These are phyloP conservation scores for Lasioglossum calceatum DNA, from an alignment of 2,888 invertebrate species.

Conservation along the genomic window DNA sequence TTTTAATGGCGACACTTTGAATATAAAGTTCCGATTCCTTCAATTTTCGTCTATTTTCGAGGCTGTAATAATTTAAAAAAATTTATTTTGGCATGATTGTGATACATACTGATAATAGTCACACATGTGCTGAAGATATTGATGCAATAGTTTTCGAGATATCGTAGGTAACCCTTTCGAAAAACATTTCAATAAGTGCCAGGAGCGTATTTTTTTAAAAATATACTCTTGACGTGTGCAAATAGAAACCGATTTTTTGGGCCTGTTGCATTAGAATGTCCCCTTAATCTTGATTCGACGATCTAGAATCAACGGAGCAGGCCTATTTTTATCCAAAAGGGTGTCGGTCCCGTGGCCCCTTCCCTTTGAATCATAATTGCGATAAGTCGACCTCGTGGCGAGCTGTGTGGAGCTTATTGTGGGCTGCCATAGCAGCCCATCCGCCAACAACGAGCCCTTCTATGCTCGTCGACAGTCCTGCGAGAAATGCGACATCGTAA, in stretches of 20 bases:
- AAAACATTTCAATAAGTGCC: no score
- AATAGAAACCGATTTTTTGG: background rate
- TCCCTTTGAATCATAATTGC: conserved; percentile 32
- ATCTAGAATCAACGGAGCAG: background rate
- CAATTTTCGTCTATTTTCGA: background rate
- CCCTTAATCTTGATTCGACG: background rate
- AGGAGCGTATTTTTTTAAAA: background rate
- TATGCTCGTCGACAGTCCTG: conserved; percentile 45
- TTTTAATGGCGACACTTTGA: background rate
- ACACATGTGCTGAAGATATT: background rate
- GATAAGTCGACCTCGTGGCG: conserved; percentile 56
- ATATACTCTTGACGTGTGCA: background rate
- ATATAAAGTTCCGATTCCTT: background rate
- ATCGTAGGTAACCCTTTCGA: no score
- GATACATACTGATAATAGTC: no score
- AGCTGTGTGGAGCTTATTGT: conserved; percentile 28
- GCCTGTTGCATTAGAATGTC: background rate
- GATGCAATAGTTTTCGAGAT: no score
- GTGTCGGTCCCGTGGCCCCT: background rate
- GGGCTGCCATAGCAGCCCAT: conserved; percentile 22
- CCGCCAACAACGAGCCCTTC: conserved; percentile 70
- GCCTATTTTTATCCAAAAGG: background rate
- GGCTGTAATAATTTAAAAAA: background rate
- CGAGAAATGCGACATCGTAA: conserved; percentile 30
- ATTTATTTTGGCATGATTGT: background rate